Percentiles rank a stretch among this genome's conserved stretches.
Evolutionary conservation across 2,888 invertebrate genomes (phyloP).

Genomic region (Archips xylosteana): DNA sequence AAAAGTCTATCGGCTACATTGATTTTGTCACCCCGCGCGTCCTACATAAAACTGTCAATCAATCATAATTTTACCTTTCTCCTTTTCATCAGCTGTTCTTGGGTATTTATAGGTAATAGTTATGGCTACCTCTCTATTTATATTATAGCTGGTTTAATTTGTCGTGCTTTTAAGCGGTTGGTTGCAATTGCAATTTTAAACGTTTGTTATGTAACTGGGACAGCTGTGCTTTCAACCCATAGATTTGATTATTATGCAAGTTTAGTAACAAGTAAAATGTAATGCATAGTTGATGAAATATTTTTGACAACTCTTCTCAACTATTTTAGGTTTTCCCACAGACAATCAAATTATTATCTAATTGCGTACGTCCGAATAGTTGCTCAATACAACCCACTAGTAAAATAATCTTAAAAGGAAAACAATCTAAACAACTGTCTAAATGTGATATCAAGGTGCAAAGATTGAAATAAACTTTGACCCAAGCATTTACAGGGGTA

Average conservation of each 20-base stretch:
- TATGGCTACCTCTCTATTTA: not conserved
- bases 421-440: no score
- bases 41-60: slow-evolving; percentile 13
- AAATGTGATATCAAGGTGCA: not conserved
- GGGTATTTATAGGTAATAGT: not conserved
- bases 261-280: not conserved
- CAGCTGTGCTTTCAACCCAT: slow-evolving; percentile 3
- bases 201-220: slow-evolving; percentile 18
- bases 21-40: slow-evolving; percentile 7
- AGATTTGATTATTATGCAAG: slow-evolving; percentile 7
- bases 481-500: not conserved
- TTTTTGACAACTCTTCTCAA: not conserved
- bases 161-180: slow-evolving; percentile 7
- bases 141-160: not conserved
- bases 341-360: no score
- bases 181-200: slow-evolving; percentile 16
- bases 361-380: no score
- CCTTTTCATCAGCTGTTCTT: slow-evolving; percentile 19
- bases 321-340: not conserved
- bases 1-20: slow-evolving; percentile 14
- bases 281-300: not conserved
- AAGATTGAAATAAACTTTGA: not conserved
- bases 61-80: slow-evolving; percentile 21
- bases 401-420: no score
- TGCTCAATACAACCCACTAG: no score